A percentile compares a stretch with the other conserved stretches of the same genome.
These are phyloP conservation scores for Cynopterus brachyotis DNA, from an alignment of 2,113 vertebrate species.

Conservation along the genomic window DNA sequence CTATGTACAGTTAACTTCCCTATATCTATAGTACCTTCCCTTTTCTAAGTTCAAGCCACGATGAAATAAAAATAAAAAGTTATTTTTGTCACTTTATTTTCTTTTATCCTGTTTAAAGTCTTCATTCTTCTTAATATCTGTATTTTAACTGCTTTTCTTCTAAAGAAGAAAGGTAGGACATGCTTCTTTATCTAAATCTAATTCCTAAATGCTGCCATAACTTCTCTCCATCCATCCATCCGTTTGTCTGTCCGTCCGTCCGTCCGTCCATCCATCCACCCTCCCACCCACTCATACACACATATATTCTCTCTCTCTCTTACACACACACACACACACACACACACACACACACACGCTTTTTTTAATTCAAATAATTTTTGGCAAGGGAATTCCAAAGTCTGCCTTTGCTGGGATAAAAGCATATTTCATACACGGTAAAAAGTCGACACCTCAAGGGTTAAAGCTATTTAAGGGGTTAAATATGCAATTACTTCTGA, in stretches of 20 bases:
- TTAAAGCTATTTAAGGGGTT: constrained; percentile 86
- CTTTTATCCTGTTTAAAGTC: neutral
- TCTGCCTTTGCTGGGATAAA: constrained; percentile 73
- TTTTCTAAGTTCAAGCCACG: neutral
- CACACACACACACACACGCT: neutral
- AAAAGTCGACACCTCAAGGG: constrained; percentile 75
- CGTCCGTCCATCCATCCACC: neutral
- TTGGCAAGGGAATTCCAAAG: constrained; percentile 54
- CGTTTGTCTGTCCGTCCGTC: neutral
- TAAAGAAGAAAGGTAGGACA: constrained; percentile 46
- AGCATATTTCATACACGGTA: constrained; percentile 51
- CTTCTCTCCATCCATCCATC: constrained; percentile 18
- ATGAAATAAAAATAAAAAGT: neutral
- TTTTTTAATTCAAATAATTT: constrained; percentile 7
- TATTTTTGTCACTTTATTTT: neutral
- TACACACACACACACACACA: neutral
- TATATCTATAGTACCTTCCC: constrained; percentile 3
- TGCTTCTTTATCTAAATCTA: neutral
- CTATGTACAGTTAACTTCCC: constrained; percentile 68
- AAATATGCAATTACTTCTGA: constrained; percentile 86
- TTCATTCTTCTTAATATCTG: neutral
- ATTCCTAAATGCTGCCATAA: neutral
- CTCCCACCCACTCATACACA: neutral
- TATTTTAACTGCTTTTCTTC: constrained; percentile 63
- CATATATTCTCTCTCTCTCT: neutral